Conservation (phyloP, 2,888 invertebrate genomes). For the Sabatieria punctata region DNA sequence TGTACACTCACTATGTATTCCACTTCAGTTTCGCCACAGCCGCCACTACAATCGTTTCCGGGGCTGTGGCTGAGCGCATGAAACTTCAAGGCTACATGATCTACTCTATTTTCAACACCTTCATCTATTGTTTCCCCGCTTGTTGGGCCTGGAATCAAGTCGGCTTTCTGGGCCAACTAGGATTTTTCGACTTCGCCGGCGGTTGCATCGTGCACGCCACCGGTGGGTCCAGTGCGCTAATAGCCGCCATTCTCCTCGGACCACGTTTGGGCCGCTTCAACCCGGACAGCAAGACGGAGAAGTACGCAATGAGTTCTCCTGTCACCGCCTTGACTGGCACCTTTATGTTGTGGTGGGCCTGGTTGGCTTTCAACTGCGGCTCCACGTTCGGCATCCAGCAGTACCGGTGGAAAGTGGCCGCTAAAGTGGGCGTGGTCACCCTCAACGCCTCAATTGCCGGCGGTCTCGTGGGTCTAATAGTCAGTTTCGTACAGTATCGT, state of each 20-base stretch:
- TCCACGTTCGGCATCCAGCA: not conserved
- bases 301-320: slow-evolving; percentile 4
- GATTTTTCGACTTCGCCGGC: slow-evolving; percentile 5
- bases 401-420: not conserved
- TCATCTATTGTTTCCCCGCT: slow-evolving; percentile 17
- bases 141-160: slow-evolving; percentile 22
- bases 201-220: slow-evolving; percentile 5
- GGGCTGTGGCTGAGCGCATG: slow-evolving; percentile 27
- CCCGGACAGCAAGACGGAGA: slow-evolving; percentile 1
- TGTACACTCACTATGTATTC: slow-evolving; percentile 7
- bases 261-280: slow-evolving; percentile 7
- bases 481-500: slow-evolving; percentile 12
- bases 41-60: slow-evolving; percentile 29
- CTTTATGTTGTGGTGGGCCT: not conserved
- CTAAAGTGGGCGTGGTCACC: slow-evolving; percentile 53
- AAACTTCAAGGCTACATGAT: slow-evolving; percentile 25
- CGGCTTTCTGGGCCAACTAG: too few relatives aligned
- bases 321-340: slow-evolving; percentile 7
- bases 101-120: slow-evolving; percentile 18
- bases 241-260: slow-evolving; percentile 7
- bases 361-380: too few relatives aligned
- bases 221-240: slow-evolving; percentile 6
- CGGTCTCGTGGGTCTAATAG: slow-evolving; percentile 47
- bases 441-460: slow-evolving; percentile 81
- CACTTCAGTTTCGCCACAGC: slow-evolving; percentile 22